phyloP scores from a whole-genome alignment of 2,113 vertebrate species.

The Ptyas mucosa region DNA sequence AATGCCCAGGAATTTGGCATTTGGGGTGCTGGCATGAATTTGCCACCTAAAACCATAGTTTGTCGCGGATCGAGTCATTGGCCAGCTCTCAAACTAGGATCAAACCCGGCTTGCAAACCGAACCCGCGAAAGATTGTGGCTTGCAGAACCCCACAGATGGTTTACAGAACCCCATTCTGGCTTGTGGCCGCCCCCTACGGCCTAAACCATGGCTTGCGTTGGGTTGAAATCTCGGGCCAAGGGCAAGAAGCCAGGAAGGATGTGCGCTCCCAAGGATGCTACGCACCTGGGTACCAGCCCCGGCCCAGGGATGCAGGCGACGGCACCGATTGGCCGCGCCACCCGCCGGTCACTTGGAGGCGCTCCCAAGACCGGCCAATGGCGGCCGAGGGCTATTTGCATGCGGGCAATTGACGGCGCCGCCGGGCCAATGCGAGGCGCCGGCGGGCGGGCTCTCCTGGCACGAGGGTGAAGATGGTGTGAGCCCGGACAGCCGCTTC shows the following conservation, averaged over 20 bases:
- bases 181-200: too few species aligned
- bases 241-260: neutral
- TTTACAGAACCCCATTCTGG: too few species aligned
- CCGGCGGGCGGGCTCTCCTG: neutral
- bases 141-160: too few species aligned
- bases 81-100: too few species aligned
- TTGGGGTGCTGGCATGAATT: accelerated
- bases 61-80: too few species aligned
- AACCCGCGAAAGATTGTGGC: too few species aligned
- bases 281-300: neutral
- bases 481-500: neutral
- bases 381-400: neutral
- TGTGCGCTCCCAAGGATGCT: neutral
- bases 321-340: neutral
- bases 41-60: neutral
- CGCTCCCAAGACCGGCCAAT: neutral
- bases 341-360: neutral
- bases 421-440: neutral
- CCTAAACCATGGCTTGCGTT: too few species aligned
- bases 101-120: too few species aligned
- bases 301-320: neutral
- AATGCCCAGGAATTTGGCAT: too few species aligned
- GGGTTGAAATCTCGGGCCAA: too few species aligned
- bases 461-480: constrained; percentile 7
- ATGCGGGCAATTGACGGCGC: neutral